Percentiles rank a stretch among this genome's conserved stretches.
Conservation (phyloP, 2,797 vertebrate genomes). For the Choloepus didactylus region DNA sequence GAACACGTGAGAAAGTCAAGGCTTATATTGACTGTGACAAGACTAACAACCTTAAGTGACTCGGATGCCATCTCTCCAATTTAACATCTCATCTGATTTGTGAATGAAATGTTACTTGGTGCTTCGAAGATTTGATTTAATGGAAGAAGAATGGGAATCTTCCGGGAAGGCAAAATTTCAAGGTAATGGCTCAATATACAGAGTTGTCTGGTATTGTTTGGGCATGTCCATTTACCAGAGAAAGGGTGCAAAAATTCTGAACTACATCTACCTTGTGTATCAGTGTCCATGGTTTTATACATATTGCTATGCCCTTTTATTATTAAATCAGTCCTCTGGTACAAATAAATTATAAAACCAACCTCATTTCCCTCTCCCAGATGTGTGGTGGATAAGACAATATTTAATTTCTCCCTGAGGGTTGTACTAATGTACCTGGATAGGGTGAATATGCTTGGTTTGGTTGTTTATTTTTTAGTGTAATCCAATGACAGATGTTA, state of each 20-base stretch:
- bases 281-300: not conserved
- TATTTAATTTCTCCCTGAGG: not conserved
- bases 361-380: not conserved
- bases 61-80: slow-evolving; percentile 80
- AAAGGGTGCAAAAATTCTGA: not conserved
- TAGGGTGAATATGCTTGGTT: not conserved
- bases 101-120: slow-evolving; percentile 78
- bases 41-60: slow-evolving; percentile 73
- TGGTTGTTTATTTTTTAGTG: slow-evolving; percentile 18
- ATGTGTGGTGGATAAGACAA: not conserved
- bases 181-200: not conserved
- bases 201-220: not conserved
- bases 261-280: not conserved
- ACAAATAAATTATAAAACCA: slow-evolving; percentile 4
- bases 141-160: slow-evolving; percentile 60
- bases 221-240: not conserved
- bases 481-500: not conserved
- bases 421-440: not conserved
- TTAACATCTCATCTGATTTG: slow-evolving; percentile 84
- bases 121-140: slow-evolving; percentile 81
- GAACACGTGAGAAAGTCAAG: slow-evolving; percentile 51
- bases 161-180: slow-evolving; percentile 65
- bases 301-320: not conserved
- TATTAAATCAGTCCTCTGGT: not conserved
- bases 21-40: slow-evolving; percentile 82